Percentiles rank a stretch among this genome's conserved stretches.
Evolutionary conservation across 2,888 invertebrate species (phyloP).

Genomic region (Zygothrica quintamaculata): DNA sequence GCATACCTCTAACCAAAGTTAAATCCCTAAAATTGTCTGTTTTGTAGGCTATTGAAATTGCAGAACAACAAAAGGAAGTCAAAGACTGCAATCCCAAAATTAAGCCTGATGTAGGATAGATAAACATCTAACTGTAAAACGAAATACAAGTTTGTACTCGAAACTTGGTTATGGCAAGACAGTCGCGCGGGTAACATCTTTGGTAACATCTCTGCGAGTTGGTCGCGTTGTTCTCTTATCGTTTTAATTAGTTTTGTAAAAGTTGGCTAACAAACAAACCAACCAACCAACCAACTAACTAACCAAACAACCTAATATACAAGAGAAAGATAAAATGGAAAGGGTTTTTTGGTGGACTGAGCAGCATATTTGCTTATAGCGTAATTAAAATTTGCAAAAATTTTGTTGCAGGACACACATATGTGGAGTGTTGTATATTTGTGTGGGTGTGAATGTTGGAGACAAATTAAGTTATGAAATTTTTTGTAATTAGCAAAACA

Average conservation of each 20-base stretch:
- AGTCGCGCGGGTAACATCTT: slow-evolving; percentile 11
- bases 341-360: neutral
- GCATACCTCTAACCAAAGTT: slow-evolving; percentile 7
- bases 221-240: slow-evolving; percentile 55
- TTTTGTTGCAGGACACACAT: slow-evolving; percentile 42
- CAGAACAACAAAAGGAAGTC: slow-evolving; percentile 3
- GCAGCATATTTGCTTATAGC: slow-evolving; percentile 39
- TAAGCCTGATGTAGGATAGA: slow-evolving; percentile 40
- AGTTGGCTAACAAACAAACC: slow-evolving; percentile 57
- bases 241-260: slow-evolving; percentile 75
- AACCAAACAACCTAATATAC: too few relatives aligned
- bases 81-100: slow-evolving; percentile 34
- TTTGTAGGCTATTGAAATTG: slow-evolving; percentile 9
- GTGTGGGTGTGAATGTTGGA: slow-evolving; percentile 6
- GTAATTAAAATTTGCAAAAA: slow-evolving; percentile 43
- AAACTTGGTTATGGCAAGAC: slow-evolving; percentile 3
- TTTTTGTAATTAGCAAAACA: slow-evolving; percentile 29
- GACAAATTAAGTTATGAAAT: slow-evolving; percentile 44
- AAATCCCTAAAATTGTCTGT: slow-evolving; percentile 1
- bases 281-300: slow-evolving; percentile 18
- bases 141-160: slow-evolving; percentile 31
- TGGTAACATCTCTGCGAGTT: slow-evolving; percentile 13
- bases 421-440: slow-evolving; percentile 11
- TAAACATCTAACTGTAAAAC: slow-evolving; percentile 35
- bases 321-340: neutral